A percentile compares a stretch with the other conserved stretches of the same genome.
These are phyloP conservation scores for Norana najaformis DNA, from an alignment of 2,888 invertebrate genomes.

Conservation along the genomic window DNA sequence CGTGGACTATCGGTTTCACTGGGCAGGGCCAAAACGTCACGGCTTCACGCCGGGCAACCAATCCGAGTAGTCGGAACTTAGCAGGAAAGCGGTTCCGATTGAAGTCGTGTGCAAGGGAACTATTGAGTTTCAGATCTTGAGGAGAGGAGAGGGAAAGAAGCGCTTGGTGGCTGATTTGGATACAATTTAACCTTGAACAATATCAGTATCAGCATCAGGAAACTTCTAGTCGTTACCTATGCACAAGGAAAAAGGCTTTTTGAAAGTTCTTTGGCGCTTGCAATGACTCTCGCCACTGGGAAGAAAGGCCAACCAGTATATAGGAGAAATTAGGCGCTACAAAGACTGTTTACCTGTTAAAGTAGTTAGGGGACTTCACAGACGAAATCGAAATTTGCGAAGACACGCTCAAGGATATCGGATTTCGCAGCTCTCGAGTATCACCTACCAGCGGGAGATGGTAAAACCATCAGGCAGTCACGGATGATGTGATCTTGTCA, in stretches of 20 bases:
- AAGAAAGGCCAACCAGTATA: neutral
- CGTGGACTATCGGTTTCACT: neutral
- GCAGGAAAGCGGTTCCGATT: constrained; percentile 5
- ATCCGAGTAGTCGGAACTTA: neutral
- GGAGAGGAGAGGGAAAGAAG: neutral
- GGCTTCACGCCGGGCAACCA: neutral
- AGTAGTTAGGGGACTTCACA: neutral
- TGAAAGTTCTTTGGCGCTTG: constrained; percentile 2
- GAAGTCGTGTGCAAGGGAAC: neutral
- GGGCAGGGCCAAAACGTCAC: neutral
- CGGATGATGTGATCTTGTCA: constrained; percentile 18
- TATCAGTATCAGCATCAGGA: neutral
- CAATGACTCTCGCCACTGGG: neutral
- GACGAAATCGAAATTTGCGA: neutral
- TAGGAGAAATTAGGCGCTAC: neutral
- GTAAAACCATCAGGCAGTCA: constrained; percentile 19
- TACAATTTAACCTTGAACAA: neutral
- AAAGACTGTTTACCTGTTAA: neutral
- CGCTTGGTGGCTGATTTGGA: neutral
- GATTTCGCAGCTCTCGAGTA: neutral
- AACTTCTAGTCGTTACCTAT: neutral
- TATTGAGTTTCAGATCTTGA: neutral
- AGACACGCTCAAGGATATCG: neutral
- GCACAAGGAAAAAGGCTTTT: neutral
- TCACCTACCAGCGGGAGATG: constrained; percentile 8